phyloP scores from a whole-genome alignment of 2,113 vertebrate genomes.

The Callionymus lyra region DNA sequence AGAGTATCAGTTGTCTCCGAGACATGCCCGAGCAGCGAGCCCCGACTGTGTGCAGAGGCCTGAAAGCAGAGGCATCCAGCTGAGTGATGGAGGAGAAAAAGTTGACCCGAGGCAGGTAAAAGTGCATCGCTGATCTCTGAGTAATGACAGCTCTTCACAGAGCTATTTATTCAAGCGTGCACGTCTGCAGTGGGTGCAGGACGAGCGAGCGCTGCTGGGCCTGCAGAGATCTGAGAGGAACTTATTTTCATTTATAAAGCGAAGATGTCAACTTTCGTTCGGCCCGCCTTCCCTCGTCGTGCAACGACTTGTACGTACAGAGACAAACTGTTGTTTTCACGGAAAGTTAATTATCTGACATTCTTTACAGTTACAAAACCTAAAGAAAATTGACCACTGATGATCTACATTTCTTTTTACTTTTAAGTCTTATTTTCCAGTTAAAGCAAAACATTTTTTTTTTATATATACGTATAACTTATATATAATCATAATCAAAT shows the following conservation, averaged over 20 bases:
- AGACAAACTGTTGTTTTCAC: neutral
- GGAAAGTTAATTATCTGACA: too few relatives aligned
- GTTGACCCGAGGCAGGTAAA: slow-evolving; percentile 39
- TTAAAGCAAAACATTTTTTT: too few relatives aligned
- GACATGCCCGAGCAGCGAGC: slow-evolving; percentile 49
- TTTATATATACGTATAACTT: too few relatives aligned
- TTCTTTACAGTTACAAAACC: too few relatives aligned
- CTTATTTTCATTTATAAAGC: slow-evolving; percentile 17
- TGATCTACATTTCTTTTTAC: too few relatives aligned
- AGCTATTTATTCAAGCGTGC: slow-evolving; percentile 45
- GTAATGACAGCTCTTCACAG: slow-evolving; percentile 56
- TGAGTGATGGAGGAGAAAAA: slow-evolving; percentile 43
- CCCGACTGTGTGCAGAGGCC: slow-evolving; percentile 26
- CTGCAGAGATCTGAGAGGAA: slow-evolving; percentile 13
- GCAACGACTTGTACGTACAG: slow-evolving; percentile 29
- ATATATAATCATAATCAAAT: too few relatives aligned
- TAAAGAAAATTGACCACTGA: too few relatives aligned
- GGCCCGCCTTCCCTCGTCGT: slow-evolving; percentile 24
- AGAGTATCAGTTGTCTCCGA: slow-evolving; percentile 17
- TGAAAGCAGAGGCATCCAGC: slow-evolving; percentile 18
- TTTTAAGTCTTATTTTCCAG: too few relatives aligned
- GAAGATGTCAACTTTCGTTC: slow-evolving; percentile 17
- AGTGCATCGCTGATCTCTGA: slow-evolving; percentile 56
- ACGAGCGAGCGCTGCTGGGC: slow-evolving; percentile 14
- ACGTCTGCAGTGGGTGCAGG: slow-evolving; percentile 25